Percentiles rank a stretch among this genome's conserved stretches.
Evolutionary conservation across 2,113 vertebrate genomes (phyloP).

Genomic region (Struthio camelus): DNA sequence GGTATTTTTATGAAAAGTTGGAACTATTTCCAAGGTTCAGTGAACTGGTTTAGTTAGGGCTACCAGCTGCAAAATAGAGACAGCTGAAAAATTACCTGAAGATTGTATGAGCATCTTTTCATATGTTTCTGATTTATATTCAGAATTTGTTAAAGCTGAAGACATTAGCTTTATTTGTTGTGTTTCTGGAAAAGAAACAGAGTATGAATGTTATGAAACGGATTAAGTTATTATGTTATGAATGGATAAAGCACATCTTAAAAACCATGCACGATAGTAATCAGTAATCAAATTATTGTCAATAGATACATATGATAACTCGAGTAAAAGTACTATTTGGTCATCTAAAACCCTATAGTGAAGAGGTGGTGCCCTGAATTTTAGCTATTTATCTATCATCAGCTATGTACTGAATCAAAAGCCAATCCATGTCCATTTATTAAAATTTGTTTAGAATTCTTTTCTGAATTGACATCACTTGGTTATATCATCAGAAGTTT

Average conservation of each 20-base stretch:
- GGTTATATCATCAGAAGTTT: not conserved
- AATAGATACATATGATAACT: not conserved
- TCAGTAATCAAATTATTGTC: not conserved
- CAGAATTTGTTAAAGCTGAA: conserved; percentile 35
- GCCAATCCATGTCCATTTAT: not conserved
- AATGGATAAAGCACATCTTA: not conserved
- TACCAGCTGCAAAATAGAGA: conserved; percentile 28
- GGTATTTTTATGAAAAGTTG: not conserved
- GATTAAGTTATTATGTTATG: not conserved
- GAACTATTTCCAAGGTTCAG: not conserved
- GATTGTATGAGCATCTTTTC: conserved; percentile 4
- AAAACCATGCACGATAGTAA: not conserved
- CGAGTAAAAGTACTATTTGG: not conserved
- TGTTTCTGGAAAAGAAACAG: not conserved
- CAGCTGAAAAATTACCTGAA: conserved; percentile 31
- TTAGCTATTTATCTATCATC: not conserved
- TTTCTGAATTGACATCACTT: not conserved
- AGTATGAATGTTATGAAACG: no score
- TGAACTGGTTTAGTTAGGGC: not conserved
- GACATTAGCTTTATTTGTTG: not conserved
- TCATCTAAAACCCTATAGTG: not conserved
- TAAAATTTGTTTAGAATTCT: not conserved
- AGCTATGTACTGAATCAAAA: not conserved
- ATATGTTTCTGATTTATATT: conserved; percentile 41
- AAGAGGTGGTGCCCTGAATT: not conserved